phyloP scores from a whole-genome alignment of 2,888 invertebrate species.

The Oscheius onirici region DNA sequence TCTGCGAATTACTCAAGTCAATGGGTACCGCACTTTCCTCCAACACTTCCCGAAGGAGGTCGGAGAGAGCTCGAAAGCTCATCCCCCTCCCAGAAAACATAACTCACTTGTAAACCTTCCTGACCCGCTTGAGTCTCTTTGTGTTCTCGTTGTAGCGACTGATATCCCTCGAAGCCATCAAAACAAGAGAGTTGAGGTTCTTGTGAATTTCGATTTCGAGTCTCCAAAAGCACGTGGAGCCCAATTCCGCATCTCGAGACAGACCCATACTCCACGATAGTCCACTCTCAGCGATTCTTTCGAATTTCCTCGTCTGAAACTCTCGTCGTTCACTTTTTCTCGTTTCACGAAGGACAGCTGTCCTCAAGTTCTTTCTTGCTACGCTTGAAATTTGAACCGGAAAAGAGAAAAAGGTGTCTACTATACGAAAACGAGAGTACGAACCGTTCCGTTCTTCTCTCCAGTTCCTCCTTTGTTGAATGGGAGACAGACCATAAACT shows the following conservation, averaged over 20 bases:
- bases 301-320: slow-evolving; percentile 68
- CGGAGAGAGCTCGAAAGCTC: too few species aligned
- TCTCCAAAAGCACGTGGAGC: slow-evolving; percentile 66
- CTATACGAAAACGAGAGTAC: slow-evolving; percentile 20
- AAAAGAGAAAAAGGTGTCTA: not conserved
- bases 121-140: slow-evolving; percentile 65
- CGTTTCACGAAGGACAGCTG: not conserved
- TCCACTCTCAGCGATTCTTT: slow-evolving; percentile 63
- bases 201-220: slow-evolving; percentile 64
- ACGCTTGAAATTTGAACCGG: not conserved
- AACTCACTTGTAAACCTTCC: slow-evolving; percentile 61
- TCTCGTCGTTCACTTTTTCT: not conserved
- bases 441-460: slow-evolving; percentile 64
- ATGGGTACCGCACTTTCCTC: not conserved
- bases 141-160: slow-evolving; percentile 62
- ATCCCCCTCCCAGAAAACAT: not conserved
- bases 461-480: slow-evolving; percentile 69
- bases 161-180: slow-evolving; percentile 68
- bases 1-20: not conserved
- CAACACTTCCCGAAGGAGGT: too few species aligned
- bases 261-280: slow-evolving; percentile 67
- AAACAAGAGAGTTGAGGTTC: slow-evolving; percentile 62
- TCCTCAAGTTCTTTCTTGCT: not conserved
- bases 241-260: slow-evolving; percentile 56
- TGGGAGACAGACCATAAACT: slow-evolving; percentile 66